Evolutionary conservation across 1,140 invertebrate genomes (phyloP), one percentile per base, ranked within the genome.

Genomic region (Trichonephila inaurata): DNA sequence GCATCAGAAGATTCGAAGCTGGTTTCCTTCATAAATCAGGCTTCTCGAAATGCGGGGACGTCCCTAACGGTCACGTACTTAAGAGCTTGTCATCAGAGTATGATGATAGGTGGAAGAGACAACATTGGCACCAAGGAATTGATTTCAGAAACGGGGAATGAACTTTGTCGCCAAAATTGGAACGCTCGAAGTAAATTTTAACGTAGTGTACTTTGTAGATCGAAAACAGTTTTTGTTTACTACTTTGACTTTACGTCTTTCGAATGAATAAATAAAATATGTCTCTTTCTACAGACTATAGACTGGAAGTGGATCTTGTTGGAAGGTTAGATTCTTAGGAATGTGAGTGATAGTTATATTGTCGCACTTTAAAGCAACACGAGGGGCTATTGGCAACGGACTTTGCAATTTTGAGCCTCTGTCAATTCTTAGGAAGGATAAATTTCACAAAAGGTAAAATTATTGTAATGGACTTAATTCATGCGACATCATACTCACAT

Each of bases 1-100:
- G 72, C 14, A 3, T 77, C 10, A 12, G 28, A 40, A 77, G 24
- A 77, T 51, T 40, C 72, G 72, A 18, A 40, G 28, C 72, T 77
- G 72, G 72, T 77, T 77, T 40, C 72, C 28, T 77, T 77, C 72
- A 77, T 77, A 77, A 77, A 77, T 77, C 72, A 77, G 72, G 72
- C 14, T 77, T 77, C 72, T 77, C 24, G 72, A 77, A 77, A 77
- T 77, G 14, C 72, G 28, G 5, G 16, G 33, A 77, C 18, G 28
- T 77, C 33, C 1, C 28, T 40, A 40, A 33, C 28, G 28, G 72
- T 77, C 72, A 77, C 72, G 72, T 77, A 77, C 72, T 77, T 77
- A 40, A 28, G 16, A 77, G 72, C 24, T 77, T 77, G 72, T 77
- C 72, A 21, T 77, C 16, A 28, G 72, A 28, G 14, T 33, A 28